Evolutionary conservation across 2,797 vertebrate species (phyloP).

Genomic region (Furcifer pardalis): DNA sequence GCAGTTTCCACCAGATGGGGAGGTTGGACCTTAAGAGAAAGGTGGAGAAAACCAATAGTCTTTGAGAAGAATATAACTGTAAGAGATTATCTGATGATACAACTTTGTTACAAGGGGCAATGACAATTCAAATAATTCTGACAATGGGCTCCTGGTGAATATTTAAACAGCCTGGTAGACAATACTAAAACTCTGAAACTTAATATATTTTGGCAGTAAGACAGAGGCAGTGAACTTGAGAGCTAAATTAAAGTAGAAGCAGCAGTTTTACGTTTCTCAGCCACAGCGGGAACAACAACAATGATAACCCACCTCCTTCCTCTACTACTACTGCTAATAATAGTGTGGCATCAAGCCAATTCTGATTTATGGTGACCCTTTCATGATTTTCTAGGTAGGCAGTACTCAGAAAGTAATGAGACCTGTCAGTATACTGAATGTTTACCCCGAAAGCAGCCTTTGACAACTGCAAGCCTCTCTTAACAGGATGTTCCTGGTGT

Average conservation of each 20-base stretch:
- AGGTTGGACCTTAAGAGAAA: no score
- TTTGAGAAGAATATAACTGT: conserved; percentile 13
- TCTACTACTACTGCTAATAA: no score
- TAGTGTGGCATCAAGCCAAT: no score
- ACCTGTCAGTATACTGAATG: no score
- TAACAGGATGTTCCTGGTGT: no score
- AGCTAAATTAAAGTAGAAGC: conserved; percentile 55
- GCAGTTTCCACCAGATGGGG: neutral
- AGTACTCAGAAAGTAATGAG: no score
- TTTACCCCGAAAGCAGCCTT: no score
- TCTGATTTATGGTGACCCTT: no score
- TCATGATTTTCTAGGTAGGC: no score
- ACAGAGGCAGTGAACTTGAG: conserved; percentile 51
- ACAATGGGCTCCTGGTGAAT: conserved; percentile 66
- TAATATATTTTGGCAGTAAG: conserved; percentile 59
- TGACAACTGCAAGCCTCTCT: no score
- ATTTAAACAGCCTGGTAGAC: conserved; percentile 72
- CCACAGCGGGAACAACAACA: conserved; percentile 33
- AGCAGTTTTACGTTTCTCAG: conserved; percentile 36
- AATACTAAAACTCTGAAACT: conserved; percentile 62
- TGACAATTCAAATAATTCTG: conserved; percentile 60
- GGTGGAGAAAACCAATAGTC: conserved; percentile 24
- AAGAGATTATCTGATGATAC: conserved; percentile 24
- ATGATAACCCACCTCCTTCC: conserved; percentile 22
- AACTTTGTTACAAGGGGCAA: conserved; percentile 55